These are phyloP conservation scores for Sebastes nivosus DNA, from an alignment of 2,797 vertebrate genomes.

Conservation along the genomic window DNA sequence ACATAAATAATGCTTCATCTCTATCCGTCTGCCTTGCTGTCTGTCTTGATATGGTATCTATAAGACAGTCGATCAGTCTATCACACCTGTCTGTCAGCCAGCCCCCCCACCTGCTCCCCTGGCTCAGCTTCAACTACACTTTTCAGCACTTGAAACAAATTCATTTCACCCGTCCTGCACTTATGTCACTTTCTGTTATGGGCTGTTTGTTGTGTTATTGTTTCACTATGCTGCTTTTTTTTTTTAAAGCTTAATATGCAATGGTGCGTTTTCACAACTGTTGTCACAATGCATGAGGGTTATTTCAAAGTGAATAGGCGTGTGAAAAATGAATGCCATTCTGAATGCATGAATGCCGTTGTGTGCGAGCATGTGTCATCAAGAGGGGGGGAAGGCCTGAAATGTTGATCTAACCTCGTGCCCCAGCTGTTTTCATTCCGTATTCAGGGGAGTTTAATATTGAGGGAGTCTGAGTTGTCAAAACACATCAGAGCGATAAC, in stretches of 20 bases:
- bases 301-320: conserved; percentile 1
- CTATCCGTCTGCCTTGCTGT: background rate
- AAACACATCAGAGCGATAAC: conserved; percentile 58
- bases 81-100: conserved; percentile 16
- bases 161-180: conserved; percentile 17
- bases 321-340: conserved; percentile 51
- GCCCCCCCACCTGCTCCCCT: background rate
- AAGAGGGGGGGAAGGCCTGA: conserved; percentile 31
- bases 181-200: background rate
- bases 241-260: background rate
- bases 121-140: conserved; percentile 5
- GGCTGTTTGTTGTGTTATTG: background rate
- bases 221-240: background rate
- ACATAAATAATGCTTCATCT: conserved; percentile 44
- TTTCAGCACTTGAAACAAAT: conserved; percentile 9
- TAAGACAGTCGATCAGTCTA: background rate
- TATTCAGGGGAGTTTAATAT: conserved; percentile 68
- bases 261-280: conserved; percentile 29
- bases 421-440: conserved; percentile 65
- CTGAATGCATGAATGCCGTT: conserved; percentile 22
- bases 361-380: conserved; percentile 13
- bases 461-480: conserved; percentile 64
- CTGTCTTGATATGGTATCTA: conserved; percentile 4
- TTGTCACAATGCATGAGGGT: conserved; percentile 34
- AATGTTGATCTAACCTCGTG: conserved; percentile 61